Percentiles rank a stretch among this genome's conserved stretches.
Evolutionary conservation across 2,113 vertebrate genomes (phyloP).

Genomic region (Cynocephalus volans): DNA sequence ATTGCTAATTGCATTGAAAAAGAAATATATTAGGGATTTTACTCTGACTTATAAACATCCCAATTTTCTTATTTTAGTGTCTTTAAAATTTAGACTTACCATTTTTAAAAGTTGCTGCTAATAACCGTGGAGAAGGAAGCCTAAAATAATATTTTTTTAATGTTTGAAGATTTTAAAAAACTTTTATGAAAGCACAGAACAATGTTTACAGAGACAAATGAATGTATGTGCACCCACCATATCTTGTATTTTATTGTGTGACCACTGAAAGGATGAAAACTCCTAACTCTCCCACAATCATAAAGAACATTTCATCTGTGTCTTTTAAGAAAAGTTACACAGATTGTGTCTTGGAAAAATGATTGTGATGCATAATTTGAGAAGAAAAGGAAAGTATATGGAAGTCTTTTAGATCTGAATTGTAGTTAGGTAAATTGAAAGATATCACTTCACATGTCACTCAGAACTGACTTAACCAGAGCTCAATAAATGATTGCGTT

Average conservation of each 20-base stretch:
- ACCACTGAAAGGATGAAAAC: neutral
- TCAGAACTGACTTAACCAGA: neutral
- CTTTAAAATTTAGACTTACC: neutral
- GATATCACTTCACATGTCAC: neutral
- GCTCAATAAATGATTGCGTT: neutral
- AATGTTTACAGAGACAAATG: neutral
- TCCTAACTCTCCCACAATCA: neutral
- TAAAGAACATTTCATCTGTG: neutral
- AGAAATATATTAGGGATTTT: neutral
- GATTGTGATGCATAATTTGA: neutral
- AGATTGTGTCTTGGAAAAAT: neutral
- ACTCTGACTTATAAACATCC: neutral
- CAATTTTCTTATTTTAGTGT: neutral
- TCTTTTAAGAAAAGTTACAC: neutral
- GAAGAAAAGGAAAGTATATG: neutral
- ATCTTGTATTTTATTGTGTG: neutral
- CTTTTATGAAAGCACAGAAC: constrained; percentile 6
- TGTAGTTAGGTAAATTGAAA: neutral
- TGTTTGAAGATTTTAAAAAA: neutral
- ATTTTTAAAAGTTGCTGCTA: neutral
- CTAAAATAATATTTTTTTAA: neutral
- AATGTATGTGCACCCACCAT: neutral
- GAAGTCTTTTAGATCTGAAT: neutral
- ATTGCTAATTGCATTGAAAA: neutral
- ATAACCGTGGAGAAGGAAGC: neutral